Conservation (phyloP, 2,113 vertebrate genomes). For the Theristicus caerulescens region DNA sequence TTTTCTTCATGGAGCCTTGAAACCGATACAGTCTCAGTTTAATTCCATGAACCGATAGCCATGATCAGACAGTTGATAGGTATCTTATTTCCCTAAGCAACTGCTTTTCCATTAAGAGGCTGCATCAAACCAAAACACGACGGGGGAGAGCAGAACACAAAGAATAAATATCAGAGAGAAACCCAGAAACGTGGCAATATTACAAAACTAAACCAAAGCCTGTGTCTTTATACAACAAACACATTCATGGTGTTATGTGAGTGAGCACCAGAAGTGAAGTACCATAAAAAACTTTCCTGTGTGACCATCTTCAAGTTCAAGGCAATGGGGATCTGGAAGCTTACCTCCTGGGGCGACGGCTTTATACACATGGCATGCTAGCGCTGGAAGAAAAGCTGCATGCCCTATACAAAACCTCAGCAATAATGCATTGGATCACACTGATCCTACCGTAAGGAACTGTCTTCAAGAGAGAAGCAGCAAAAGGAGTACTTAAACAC, state of each 20-base stretch:
- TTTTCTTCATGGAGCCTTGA: background rate
- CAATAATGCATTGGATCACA: background rate
- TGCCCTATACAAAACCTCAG: background rate
- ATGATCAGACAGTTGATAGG: background rate
- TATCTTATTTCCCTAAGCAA: background rate
- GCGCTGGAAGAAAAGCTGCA: background rate
- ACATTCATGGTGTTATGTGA: accelerated
- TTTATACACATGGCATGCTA: background rate
- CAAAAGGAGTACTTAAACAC: background rate
- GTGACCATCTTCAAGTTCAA: background rate
- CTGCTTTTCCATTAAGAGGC: background rate
- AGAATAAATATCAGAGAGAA: background rate
- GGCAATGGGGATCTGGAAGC: background rate
- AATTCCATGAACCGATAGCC: background rate
- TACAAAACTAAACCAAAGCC: background rate
- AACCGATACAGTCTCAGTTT: background rate
- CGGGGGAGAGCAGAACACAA: background rate
- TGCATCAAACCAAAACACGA: background rate
- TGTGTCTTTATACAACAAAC: background rate
- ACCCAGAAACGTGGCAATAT: background rate
- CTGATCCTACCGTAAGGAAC: background rate
- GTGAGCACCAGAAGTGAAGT: background rate
- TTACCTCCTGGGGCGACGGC: accelerated
- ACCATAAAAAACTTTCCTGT: background rate
- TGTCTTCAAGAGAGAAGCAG: background rate